Evolutionary conservation across 2,113 vertebrate genomes (phyloP).

Genomic region (Hemibagrus wyckioides): DNA sequence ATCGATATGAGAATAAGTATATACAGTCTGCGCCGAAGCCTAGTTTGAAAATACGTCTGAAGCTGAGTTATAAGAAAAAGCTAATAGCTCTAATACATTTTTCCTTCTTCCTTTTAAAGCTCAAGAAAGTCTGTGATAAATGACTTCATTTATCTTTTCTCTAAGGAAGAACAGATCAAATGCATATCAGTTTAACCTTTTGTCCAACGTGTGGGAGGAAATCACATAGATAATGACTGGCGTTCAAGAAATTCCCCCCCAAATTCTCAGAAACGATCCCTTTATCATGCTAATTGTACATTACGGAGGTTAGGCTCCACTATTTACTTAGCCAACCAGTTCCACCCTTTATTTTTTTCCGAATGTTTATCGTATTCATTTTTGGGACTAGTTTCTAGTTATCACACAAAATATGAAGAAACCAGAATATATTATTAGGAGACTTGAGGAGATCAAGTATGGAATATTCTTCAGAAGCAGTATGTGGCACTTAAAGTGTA

Average conservation of each 20-base stretch:
- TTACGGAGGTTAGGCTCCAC: neutral
- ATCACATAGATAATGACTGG: conserved; percentile 36
- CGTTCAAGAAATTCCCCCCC: neutral
- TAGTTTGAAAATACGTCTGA: neutral
- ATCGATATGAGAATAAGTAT: neutral
- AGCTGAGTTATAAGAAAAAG: neutral
- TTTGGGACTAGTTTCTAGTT: neutral
- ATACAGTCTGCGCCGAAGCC: neutral
- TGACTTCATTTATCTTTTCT: conserved; percentile 25
- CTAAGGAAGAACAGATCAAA: conserved; percentile 4
- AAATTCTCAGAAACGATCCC: conserved; percentile 11
- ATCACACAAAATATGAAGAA: neutral
- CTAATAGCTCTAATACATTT: neutral
- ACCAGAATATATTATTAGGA: neutral
- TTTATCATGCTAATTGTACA: neutral
- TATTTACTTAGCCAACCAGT: neutral
- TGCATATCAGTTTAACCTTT: conserved; percentile 22
- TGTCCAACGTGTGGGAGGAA: conserved; percentile 2
- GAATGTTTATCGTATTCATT: neutral
- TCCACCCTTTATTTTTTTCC: neutral
- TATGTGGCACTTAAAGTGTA: neutral
- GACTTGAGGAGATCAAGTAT: neutral
- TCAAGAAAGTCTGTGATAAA: conserved; percentile 6
- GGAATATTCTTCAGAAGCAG: neutral
- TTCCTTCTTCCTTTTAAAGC: neutral